Percentiles rank a stretch among this genome's conserved stretches.
phyloP scores from a whole-genome alignment of 2,113 vertebrate species.

The Erpornis zantholeuca region DNA sequence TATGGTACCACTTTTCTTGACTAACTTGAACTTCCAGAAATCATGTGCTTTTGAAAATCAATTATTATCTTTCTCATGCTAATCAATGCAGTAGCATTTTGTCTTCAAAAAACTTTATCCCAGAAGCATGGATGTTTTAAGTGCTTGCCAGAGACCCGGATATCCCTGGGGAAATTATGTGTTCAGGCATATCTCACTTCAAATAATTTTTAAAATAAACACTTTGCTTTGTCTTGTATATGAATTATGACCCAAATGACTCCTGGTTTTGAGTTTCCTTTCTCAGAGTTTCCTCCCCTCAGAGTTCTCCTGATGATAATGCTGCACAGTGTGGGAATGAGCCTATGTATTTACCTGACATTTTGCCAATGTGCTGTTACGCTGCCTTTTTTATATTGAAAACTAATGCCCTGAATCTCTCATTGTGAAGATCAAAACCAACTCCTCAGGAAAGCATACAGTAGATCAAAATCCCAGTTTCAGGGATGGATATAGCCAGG shows the following conservation, averaged over 20 bases:
- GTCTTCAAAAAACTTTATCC: not conserved
- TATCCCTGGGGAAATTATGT: not conserved
- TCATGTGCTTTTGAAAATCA: not conserved
- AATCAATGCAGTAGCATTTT: not conserved
- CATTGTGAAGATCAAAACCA: not conserved
- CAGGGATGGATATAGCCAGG: accelerated
- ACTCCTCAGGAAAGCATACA: not conserved
- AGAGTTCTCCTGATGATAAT: not conserved
- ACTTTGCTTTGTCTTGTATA: not conserved
- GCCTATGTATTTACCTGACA: not conserved
- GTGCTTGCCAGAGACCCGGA: not conserved
- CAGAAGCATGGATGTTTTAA: not conserved
- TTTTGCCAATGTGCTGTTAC: not conserved
- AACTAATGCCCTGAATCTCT: not conserved
- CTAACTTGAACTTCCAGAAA: not conserved
- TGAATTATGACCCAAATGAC: constrained; percentile 18
- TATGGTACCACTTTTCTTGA: not conserved
- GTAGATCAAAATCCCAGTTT: not conserved
- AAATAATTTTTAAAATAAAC: constrained; percentile 33
- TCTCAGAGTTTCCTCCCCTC: not conserved
- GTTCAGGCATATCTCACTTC: not conserved
- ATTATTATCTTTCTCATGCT: not conserved
- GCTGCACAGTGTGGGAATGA: not conserved
- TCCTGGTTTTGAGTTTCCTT: constrained; percentile 24
- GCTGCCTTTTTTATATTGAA: not conserved